Evolutionary conservation across 2,113 vertebrate genomes (phyloP).

Genomic region (Hippocampus guttulatus): DNA sequence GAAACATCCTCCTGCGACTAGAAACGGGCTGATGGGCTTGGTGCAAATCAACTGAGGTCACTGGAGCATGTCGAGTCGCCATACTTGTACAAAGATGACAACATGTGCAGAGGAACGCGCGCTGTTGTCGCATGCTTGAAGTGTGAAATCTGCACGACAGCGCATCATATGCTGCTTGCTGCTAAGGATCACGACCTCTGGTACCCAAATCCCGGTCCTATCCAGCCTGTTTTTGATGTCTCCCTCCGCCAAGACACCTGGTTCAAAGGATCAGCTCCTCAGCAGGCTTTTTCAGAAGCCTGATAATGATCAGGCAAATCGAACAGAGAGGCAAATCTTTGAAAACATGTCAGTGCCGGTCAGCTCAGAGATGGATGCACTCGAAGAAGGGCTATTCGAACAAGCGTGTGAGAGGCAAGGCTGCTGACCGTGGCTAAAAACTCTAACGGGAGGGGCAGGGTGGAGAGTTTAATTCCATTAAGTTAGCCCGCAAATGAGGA

Average conservation of each 20-base stretch:
- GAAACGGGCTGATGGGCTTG: background rate
- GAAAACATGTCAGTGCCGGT: conserved; percentile 25
- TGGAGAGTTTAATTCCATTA: conserved; percentile 55
- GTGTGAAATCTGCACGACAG: background rate
- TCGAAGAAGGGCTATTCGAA: conserved; percentile 37
- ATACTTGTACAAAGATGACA: background rate
- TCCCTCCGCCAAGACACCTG: too few relatives aligned
- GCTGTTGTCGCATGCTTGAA: background rate
- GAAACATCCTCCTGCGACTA: background rate
- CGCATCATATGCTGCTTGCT: background rate
- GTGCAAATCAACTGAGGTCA: background rate
- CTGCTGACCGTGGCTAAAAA: conserved; percentile 57
- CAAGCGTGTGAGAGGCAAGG: conserved; percentile 20
- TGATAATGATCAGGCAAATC: conserved; percentile 24
- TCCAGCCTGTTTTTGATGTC: too few relatives aligned
- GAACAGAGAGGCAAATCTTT: conserved; percentile 17
- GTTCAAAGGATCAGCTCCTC: too few relatives aligned
- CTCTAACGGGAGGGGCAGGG: conserved; percentile 23
- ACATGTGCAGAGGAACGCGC: background rate
- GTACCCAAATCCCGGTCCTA: too few relatives aligned
- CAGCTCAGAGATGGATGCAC: conserved; percentile 25
- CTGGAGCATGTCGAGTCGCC: background rate
- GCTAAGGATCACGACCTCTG: too few relatives aligned
- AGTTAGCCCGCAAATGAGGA: conserved; percentile 36
- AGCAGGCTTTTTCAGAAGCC: too few relatives aligned